These are phyloP conservation scores for Pammene aurita DNA, from an alignment of 2,888 invertebrate genomes.

Conservation along the genomic window DNA sequence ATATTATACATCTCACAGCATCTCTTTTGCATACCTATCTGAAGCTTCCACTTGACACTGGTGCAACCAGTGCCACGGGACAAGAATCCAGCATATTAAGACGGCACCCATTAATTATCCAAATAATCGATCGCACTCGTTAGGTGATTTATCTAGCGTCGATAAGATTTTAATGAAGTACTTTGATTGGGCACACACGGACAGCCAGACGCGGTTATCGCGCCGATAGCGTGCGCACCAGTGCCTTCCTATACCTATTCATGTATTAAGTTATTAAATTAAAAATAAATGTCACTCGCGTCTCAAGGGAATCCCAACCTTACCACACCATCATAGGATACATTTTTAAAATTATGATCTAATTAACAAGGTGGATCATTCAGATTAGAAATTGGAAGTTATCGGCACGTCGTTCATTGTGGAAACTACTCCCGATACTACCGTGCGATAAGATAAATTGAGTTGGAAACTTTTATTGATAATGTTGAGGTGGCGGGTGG, in stretches of 20 bases:
- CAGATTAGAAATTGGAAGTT: conserved; percentile 82
- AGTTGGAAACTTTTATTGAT: conserved; percentile 77
- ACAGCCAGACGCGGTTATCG: conserved; percentile 74
- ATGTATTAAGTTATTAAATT: conserved; percentile 82
- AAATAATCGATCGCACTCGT: conserved; percentile 82
- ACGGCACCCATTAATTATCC: conserved; percentile 79
- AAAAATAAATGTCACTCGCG: conserved; percentile 65
- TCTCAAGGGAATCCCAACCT: conserved; percentile 56
- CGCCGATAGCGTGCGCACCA: conserved; percentile 74
- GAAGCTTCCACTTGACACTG: conserved; percentile 44
- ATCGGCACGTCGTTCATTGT: conserved; percentile 82
- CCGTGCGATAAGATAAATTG: conserved; percentile 79
- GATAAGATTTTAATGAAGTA: conserved; percentile 84
- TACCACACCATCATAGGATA: conserved; percentile 49
- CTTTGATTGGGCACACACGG: conserved; percentile 81
- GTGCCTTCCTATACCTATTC: conserved; percentile 76
- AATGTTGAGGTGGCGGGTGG: conserved; percentile 68
- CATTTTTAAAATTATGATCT: conserved; percentile 52
- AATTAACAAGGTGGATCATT: conserved; percentile 81
- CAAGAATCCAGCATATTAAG: conserved; percentile 76
- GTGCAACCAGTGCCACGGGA: conserved; percentile 62
- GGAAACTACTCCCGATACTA: conserved; percentile 81
- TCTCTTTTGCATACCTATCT: conserved; percentile 33
- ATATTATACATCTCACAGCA: conserved; percentile 6
- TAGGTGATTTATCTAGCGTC: conserved; percentile 82